phyloP scores from a whole-genome alignment of 2,797 vertebrate genomes.

The Smutsia gigantea region DNA sequence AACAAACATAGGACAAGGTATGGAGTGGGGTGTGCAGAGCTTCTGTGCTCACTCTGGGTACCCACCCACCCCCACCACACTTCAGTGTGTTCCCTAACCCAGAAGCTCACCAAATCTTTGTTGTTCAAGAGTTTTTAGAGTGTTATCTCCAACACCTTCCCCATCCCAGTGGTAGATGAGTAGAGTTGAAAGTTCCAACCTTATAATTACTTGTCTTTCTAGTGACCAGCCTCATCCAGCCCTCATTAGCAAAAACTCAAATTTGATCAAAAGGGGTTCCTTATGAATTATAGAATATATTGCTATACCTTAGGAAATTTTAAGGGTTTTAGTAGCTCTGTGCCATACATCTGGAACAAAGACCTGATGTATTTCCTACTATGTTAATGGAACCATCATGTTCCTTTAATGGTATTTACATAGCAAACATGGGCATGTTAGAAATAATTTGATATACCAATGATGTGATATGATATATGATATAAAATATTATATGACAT shows the following conservation, averaged over 20 bases:
- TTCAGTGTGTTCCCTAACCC: not conserved
- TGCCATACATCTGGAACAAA: not conserved
- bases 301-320: not conserved
- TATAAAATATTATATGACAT: not conserved
- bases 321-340: not conserved
- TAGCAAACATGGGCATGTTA: not conserved
- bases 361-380: not conserved
- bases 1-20: fast-evolving
- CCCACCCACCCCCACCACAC: not conserved
- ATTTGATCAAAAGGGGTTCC: not conserved
- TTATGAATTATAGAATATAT: not conserved
- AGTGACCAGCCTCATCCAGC: not conserved
- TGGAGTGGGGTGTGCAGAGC: no score
- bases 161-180: not conserved
- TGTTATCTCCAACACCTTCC: not conserved
- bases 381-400: not conserved
- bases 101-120: not conserved
- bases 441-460: not conserved
- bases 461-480: not conserved
- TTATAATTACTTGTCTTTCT: not conserved
- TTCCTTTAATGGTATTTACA: not conserved
- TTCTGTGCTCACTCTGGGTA: not conserved
- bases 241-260: not conserved
- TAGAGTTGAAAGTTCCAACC: not conserved
- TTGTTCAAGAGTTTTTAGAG: not conserved